Conservation (phyloP, 2,797 vertebrate species). For the Pygocentrus nattereri region DNA sequence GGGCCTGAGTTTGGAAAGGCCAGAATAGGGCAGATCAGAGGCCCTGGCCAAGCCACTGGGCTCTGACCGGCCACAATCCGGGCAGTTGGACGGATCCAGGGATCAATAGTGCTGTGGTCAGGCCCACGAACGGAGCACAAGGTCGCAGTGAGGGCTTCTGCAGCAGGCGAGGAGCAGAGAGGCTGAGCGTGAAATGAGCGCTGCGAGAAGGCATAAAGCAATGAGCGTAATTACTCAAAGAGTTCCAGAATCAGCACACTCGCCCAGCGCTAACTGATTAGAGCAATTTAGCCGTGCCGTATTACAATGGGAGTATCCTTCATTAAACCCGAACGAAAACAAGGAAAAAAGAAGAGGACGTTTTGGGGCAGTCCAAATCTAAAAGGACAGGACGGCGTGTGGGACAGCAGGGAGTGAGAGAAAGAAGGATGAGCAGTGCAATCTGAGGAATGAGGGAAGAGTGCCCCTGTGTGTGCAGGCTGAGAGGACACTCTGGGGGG, state of each 20-base stretch:
- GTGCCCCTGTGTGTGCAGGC: background rate
- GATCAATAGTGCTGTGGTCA: conserved; percentile 58
- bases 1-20: conserved; percentile 39
- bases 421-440: conserved; percentile 28
- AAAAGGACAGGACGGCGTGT: conserved; percentile 23
- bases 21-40: conserved; percentile 42
- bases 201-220: conserved; percentile 59
- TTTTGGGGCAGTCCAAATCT: background rate
- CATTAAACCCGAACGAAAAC: conserved; percentile 41
- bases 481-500: conserved; percentile 45
- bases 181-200: conserved; percentile 65
- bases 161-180: conserved; percentile 28
- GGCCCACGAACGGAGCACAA: conserved; percentile 44
- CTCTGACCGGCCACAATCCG: conserved; percentile 15
- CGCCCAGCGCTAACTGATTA: conserved; percentile 53
- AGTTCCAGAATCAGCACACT: conserved; percentile 59
- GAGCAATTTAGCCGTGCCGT: conserved; percentile 34
- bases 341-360: conserved; percentile 19
- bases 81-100: conserved; percentile 41
- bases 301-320: conserved; percentile 41
- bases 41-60: conserved; percentile 29
- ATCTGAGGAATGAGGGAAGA: conserved; percentile 21
- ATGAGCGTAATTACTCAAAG: conserved; percentile 58
- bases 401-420: conserved; percentile 27
- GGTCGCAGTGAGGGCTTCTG: conserved; percentile 56